Conservation (phyloP, 2,888 invertebrate genomes). For the Euzetes globulus region DNA sequence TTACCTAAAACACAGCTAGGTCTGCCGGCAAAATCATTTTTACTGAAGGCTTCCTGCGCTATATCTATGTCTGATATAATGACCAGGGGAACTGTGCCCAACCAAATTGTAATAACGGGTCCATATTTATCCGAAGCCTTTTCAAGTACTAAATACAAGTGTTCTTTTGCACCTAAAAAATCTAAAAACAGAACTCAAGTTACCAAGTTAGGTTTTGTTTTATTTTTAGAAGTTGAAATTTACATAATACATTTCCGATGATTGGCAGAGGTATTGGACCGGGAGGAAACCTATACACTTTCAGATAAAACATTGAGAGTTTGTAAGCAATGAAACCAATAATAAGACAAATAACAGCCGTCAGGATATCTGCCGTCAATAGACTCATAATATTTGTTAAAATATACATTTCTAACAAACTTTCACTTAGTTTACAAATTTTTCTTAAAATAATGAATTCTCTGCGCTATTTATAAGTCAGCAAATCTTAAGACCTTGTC, state of each 20-base stretch:
- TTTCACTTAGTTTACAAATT: no score
- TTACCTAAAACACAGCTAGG: background rate
- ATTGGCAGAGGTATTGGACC: conserved; percentile 13
- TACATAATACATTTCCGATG: background rate
- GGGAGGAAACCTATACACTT: background rate
- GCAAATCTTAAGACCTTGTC: no score
- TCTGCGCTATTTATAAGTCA: no score
- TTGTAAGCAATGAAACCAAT: conserved; percentile 1
- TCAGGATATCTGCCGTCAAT: background rate
- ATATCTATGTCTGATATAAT: background rate
- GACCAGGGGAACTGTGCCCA: background rate
- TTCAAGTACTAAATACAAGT: background rate
- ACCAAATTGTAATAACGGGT: background rate
- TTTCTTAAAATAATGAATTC: no score
- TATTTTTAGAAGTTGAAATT: background rate
- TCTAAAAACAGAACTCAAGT: background rate
- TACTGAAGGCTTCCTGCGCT: background rate
- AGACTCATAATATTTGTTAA: no score
- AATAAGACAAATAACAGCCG: background rate
- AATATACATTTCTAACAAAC: no score
- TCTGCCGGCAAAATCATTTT: conserved; percentile 15
- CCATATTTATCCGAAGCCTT: background rate
- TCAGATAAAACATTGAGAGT: background rate
- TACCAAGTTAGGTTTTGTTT: no score
- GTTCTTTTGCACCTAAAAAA: conserved; percentile 1